A percentile compares a stretch with the other conserved stretches of the same genome.
Evolutionary conservation across 2,888 invertebrate species (phyloP).

Genomic region (Plusia festucae): DNA sequence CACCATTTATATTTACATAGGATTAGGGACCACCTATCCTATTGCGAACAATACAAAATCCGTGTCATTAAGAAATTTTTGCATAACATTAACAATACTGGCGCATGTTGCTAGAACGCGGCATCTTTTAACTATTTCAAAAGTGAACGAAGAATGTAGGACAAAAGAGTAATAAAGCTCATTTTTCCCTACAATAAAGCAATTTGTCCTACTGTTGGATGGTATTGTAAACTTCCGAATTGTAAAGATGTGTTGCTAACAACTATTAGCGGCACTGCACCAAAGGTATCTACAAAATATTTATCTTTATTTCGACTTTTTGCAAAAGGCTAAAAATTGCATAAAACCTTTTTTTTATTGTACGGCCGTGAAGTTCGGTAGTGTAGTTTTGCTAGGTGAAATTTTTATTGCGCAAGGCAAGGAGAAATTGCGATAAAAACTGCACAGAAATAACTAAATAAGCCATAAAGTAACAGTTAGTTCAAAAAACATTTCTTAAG

Average conservation of each 20-base stretch:
- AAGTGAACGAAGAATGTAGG: constrained; percentile 59
- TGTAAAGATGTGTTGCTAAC: constrained; percentile 73
- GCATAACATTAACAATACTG: constrained; percentile 68
- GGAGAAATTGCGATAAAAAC: constrained; percentile 71
- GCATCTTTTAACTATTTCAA: constrained; percentile 75
- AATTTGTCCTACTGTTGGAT: constrained; percentile 84
- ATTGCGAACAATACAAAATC: constrained; percentile 60
- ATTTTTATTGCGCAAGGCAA: constrained; percentile 75
- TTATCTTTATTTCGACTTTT: constrained; percentile 63
- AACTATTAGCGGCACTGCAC: constrained; percentile 79
- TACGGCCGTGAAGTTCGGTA: constrained; percentile 32
- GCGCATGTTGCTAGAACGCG: constrained; percentile 67
- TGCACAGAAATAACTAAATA: constrained; percentile 29
- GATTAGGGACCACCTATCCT: constrained; percentile 51
- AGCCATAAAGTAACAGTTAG: constrained; percentile 49
- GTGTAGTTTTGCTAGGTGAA: constrained; percentile 62
- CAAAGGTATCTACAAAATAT: constrained; percentile 61
- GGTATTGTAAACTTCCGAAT: constrained; percentile 85
- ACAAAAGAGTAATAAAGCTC: constrained; percentile 78
- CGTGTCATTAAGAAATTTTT: constrained; percentile 60
- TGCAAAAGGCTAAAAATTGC: constrained; percentile 74
- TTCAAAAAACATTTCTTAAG: constrained; percentile 35
- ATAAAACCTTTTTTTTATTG: constrained; percentile 67
- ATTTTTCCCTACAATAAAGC: constrained; percentile 83
- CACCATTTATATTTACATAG: constrained; percentile 43